Conservation (phyloP, 1,140 invertebrate species). For the Drosophila lacteicornis region DNA sequence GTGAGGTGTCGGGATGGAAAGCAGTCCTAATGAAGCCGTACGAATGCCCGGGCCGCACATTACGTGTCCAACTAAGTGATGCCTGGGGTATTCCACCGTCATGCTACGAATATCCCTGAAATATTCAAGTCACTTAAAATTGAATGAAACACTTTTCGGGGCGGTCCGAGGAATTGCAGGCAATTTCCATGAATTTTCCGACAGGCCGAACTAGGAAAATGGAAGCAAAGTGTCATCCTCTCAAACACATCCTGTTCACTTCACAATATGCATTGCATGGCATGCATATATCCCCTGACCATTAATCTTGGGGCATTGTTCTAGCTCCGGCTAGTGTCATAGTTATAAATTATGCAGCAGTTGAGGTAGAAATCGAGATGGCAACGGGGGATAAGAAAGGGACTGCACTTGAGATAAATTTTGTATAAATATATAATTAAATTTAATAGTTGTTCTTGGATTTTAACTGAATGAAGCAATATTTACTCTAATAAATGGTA, state of each 20-base stretch:
- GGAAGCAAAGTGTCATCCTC: slow-evolving; percentile 38
- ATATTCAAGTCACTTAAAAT: slow-evolving; percentile 45
- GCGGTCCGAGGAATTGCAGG: slow-evolving; percentile 12
- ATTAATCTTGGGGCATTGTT: slow-evolving; percentile 78
- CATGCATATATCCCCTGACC: slow-evolving; percentile 35
- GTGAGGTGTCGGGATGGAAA: slow-evolving; percentile 40
- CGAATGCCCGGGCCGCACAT: slow-evolving; percentile 25
- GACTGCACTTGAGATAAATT: slow-evolving; percentile 15
- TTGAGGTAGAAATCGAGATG: slow-evolving; percentile 50
- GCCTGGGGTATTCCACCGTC: slow-evolving; percentile 23
- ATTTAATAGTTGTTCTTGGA: background rate
- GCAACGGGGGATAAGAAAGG: slow-evolving; percentile 24
- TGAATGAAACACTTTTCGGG: slow-evolving; percentile 37
- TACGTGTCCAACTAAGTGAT: slow-evolving; percentile 43
- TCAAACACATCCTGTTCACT: slow-evolving; percentile 48
- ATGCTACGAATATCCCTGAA: slow-evolving; percentile 23
- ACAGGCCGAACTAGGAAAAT: slow-evolving; percentile 22
- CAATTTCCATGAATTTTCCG: slow-evolving; percentile 37
- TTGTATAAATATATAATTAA: too few species aligned
- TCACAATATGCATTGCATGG: slow-evolving; percentile 11
- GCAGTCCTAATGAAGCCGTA: slow-evolving; percentile 51
- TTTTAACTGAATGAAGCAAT: too few species aligned
- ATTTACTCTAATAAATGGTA: too few species aligned
- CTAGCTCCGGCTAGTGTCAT: slow-evolving; percentile 55
- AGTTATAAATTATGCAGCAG: slow-evolving; percentile 77